A percentile compares a stretch with the other conserved stretches of the same genome.
Conservation (phyloP, 35 echinoderm and acorn worm species). For the Ophioderma brevispina region DNA sequence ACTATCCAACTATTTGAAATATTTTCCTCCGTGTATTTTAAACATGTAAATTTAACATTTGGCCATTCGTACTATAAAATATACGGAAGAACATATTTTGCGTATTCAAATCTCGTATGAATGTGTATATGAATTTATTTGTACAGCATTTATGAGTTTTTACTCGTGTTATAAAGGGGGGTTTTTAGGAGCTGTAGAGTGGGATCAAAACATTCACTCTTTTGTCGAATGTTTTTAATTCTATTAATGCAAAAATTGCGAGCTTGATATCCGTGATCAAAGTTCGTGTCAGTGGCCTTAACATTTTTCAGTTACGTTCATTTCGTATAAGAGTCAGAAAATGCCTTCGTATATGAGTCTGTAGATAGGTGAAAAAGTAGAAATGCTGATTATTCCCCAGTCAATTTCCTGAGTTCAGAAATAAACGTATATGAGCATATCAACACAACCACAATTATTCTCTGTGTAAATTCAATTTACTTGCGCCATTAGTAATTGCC, state of each 20-base stretch:
- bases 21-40: background rate
- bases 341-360: background rate
- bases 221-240: background rate
- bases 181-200: background rate
- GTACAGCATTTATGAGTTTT: background rate
- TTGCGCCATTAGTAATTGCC: too few relatives aligned
- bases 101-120: background rate
- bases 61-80: background rate
- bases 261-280: background rate
- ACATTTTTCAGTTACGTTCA: background rate
- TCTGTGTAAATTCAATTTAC: too few relatives aligned
- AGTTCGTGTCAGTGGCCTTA: constrained; percentile 12
- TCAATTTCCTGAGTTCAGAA: too few relatives aligned
- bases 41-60: background rate
- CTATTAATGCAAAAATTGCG: constrained; percentile 6
- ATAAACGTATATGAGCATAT: too few relatives aligned
- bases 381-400: too few relatives aligned
- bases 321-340: constrained; percentile 1
- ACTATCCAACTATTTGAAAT: background rate
- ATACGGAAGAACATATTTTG: background rate
- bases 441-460: too few relatives aligned
- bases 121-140: background rate
- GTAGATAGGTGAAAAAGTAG: background rate
- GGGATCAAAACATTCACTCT: background rate
- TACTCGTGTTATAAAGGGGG: background rate